A percentile compares a stretch with the other conserved stretches of the same genome.
These are phyloP conservation scores for Umimayanthus chanpuru DNA, from an alignment of 92 coral and sea anemone species.

Conservation along the genomic window DNA sequence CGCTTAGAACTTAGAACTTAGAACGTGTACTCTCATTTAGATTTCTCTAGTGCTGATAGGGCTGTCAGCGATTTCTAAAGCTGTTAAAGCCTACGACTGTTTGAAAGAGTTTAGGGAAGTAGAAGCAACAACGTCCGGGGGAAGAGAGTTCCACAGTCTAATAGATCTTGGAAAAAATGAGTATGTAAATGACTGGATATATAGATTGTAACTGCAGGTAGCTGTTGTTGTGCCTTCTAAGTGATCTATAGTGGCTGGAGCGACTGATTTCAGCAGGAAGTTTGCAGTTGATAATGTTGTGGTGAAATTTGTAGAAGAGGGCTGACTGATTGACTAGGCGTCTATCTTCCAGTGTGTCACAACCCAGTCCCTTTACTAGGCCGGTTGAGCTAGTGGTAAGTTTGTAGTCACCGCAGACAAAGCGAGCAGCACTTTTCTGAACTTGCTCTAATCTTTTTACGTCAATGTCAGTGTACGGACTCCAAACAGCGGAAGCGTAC, in stretches of 20 bases:
- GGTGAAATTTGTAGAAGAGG: conserved; percentile 16
- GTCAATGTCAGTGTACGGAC: neutral
- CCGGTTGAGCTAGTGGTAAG: neutral
- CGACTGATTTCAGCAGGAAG: no score
- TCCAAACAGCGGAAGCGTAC: conserved; percentile 1
- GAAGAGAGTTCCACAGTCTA: no score
- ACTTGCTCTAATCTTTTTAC: no score
- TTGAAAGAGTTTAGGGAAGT: no score
- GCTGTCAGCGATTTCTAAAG: conserved; percentile 22
- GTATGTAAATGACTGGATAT: neutral
- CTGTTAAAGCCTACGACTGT: neutral
- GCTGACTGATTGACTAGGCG: neutral
- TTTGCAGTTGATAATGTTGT: conserved; percentile 22
- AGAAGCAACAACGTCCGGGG: no score
- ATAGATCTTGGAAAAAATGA: no score
- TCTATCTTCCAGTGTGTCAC: neutral
- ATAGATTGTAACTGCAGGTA: conserved; percentile 7
- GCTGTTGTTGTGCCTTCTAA: conserved; percentile 18
- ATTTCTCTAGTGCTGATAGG: no score
- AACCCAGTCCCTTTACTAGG: no score
- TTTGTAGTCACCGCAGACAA: neutral
- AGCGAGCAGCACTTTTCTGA: neutral
- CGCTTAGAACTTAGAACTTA: no score
- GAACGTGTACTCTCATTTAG: no score
- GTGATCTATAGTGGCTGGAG: conserved; percentile 11